phyloP scores from a whole-genome alignment of 2,797 vertebrate genomes.

The Hipposideros larvatus region DNA sequence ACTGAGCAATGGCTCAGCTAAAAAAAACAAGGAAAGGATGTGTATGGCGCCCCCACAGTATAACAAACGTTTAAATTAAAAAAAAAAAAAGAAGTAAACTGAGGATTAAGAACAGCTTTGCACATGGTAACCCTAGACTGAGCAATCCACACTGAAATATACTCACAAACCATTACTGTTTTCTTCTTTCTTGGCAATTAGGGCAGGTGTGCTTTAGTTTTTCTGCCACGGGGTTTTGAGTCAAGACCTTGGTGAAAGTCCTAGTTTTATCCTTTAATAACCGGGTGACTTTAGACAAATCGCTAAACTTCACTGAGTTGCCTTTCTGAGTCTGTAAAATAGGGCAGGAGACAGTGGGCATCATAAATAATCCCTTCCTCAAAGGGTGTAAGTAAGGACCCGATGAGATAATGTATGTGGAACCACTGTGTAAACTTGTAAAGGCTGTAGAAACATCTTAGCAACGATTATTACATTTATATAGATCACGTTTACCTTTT shows the following conservation, averaged over 20 bases:
- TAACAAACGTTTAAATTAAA: too few species aligned
- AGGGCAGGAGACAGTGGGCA: neutral
- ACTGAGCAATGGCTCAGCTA: too few species aligned
- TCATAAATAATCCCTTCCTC: neutral
- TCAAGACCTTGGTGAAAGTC: neutral
- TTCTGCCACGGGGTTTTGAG: neutral
- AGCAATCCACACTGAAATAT: neutral
- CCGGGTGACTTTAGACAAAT: neutral
- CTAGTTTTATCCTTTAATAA: neutral
- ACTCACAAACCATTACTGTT: too few species aligned
- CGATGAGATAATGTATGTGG: neutral
- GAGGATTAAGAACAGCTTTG: neutral
- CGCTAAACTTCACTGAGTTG: neutral
- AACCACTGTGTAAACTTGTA: neutral
- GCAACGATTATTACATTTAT: neutral
- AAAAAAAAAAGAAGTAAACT: neutral
- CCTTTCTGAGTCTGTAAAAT: neutral
- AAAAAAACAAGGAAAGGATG: too few species aligned
- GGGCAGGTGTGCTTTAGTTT: neutral
- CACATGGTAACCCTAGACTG: neutral
- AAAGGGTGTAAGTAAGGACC: neutral
- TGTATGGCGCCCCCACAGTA: too few species aligned
- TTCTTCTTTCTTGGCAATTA: neutral
- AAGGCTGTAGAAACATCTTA: neutral
- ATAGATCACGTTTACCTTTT: constrained; percentile 46